Conservation (phyloP, 2,113 vertebrate genomes). For the Psittacara wagleri region DNA sequence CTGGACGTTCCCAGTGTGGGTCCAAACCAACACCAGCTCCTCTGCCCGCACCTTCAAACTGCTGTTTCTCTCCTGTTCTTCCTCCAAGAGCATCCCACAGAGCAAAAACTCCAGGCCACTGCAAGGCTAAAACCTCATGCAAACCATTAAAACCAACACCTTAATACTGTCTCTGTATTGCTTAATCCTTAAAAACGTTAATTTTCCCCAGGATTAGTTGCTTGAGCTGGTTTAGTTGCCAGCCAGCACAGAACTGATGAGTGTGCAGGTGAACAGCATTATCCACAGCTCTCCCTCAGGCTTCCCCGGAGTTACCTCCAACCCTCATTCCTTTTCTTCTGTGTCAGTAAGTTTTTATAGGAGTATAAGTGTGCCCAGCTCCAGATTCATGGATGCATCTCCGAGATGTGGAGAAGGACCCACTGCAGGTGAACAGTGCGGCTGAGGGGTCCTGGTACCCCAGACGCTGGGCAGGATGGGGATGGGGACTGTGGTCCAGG, state of each 20-base stretch:
- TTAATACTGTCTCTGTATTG: background rate
- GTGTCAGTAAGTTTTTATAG: background rate
- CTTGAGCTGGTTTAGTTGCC: background rate
- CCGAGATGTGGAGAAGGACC: background rate
- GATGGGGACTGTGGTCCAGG: background rate
- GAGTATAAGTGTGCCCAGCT: background rate
- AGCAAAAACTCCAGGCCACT: background rate
- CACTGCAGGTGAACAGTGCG: rapidly evolving
- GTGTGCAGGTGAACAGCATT: background rate
- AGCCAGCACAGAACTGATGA: background rate
- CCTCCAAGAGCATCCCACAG: background rate
- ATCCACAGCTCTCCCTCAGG: background rate
- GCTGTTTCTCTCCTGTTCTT: background rate
- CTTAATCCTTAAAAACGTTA: background rate
- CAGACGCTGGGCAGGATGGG: rapidly evolving
- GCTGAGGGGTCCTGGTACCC: background rate
- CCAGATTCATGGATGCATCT: background rate
- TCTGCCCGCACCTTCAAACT: background rate
- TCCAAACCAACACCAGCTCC: background rate
- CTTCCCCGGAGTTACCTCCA: background rate
- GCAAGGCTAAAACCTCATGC: background rate
- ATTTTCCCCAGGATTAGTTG: background rate
- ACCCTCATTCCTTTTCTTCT: background rate
- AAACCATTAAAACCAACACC: background rate
- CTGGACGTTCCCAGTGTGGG: background rate